Base-by-base conservation (phyloP, 2,888 invertebrate species). In the Mycalesis mineus region DNA sequence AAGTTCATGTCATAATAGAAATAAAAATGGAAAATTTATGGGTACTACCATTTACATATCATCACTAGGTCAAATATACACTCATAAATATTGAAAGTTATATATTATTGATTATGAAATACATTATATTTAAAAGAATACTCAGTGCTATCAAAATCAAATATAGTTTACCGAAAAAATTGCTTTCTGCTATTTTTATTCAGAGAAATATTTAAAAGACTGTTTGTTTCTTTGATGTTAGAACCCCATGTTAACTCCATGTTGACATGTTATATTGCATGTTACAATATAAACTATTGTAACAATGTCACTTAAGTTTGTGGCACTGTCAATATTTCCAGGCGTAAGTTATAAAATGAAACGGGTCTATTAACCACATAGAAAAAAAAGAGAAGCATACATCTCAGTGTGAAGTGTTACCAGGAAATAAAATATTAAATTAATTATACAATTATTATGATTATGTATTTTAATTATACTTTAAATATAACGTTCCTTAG, bases 261-360 rank as follows among this genome's bases (percentile, higher is more conserved):
- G n/a, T n/a, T n/a, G n/a, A n/a, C n/a, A n/a, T n/a, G n/a, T n/a
- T n/a, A n/a, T n/a, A n/a, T n/a, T n/a, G n/a, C n/a, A 29, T 29
- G 7, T 29, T 7, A 6, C 29, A 33, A 33, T 33, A 7, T 5
- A 33, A 33, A 6, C 5, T 5, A 33, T 33, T 22, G 5, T 33
- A 42, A 22, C 17, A 55, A 49, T 48, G 48, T 49, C 42, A 42
- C 57, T 57, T 53, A 53, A 15, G 41, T 57, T 52, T 53, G 47
- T 41, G 11, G 2, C 41, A 29, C 28, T 17, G 42, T 48, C 28
- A 28, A 17, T 47, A 54, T 54, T 58, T 58, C 54, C 58, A 58
- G 54, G 37, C 47, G 7, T 9, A 33, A 47, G 42, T 42, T 42
- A 36, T 45, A 9, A 41, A 36, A 28, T 7, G 14, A 45, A 13